These are phyloP conservation scores for Triplophysa siluroides DNA, from an alignment of 2,113 vertebrate genomes.

Conservation along the genomic window DNA sequence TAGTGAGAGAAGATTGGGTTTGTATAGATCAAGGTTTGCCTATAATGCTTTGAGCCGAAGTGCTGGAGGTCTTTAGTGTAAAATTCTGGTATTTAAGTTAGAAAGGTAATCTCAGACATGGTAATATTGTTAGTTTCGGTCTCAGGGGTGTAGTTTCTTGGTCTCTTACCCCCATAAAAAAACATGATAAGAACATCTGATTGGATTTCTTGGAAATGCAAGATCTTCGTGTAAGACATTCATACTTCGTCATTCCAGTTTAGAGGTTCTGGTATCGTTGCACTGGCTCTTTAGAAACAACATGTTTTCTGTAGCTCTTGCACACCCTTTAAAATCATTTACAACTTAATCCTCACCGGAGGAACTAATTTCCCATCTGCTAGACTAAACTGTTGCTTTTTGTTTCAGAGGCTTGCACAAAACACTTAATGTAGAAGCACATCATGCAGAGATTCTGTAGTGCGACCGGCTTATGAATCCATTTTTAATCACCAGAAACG, in stretches of 20 bases:
- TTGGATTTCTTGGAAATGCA: slow-evolving; percentile 37
- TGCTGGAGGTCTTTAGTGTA: slow-evolving; percentile 42
- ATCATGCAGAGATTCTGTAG: slow-evolving; percentile 40
- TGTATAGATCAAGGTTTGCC: slow-evolving; percentile 36
- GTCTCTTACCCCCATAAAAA: slow-evolving; percentile 8
- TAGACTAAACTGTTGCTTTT: neutral
- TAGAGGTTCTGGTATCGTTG: neutral
- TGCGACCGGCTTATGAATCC: slow-evolving; percentile 44
- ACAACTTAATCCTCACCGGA: neutral
- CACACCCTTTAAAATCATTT: neutral
- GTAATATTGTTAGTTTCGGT: slow-evolving; percentile 20
- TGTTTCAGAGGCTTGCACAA: slow-evolving; percentile 17
- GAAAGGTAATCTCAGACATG: slow-evolving; percentile 27
- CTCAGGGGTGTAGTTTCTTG: slow-evolving; percentile 16
- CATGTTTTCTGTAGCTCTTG: neutral
- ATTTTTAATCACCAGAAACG: slow-evolving; percentile 58
- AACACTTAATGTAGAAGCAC: slow-evolving; percentile 42
- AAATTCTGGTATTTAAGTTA: slow-evolving; percentile 44
- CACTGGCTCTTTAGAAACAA: neutral
- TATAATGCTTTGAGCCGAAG: slow-evolving; percentile 17
- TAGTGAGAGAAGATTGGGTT: slow-evolving; percentile 39
- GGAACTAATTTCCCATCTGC: neutral
- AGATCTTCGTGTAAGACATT: neutral
- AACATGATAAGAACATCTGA: slow-evolving; percentile 18
- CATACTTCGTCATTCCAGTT: neutral